Evolutionary conservation across 2,113 vertebrate genomes (phyloP).

Genomic region (Elgaria multicarinata): DNA sequence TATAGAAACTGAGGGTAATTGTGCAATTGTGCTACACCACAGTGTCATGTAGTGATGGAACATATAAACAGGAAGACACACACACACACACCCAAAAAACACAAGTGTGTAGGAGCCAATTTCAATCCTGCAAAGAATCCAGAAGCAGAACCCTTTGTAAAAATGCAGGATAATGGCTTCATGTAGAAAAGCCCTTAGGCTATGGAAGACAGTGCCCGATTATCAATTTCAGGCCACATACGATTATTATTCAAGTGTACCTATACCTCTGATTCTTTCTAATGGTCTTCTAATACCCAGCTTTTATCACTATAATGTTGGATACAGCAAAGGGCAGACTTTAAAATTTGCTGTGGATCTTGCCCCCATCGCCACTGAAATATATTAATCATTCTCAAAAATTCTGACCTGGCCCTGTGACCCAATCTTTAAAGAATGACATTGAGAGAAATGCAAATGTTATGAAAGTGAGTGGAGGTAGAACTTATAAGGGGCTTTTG

Average conservation of each 20-base stretch:
- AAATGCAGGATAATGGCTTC: no score
- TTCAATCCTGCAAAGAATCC: no score
- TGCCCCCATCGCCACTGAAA: neutral
- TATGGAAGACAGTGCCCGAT: no score
- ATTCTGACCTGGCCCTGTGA: neutral
- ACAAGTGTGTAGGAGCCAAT: no score
- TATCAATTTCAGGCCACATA: neutral
- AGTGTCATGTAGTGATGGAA: no score
- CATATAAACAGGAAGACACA: no score
- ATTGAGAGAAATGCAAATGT: neutral
- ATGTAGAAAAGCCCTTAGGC: neutral
- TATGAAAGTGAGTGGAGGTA: neutral
- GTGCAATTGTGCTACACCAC: no score
- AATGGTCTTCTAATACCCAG: neutral
- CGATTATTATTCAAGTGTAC: neutral
- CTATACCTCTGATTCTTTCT: neutral
- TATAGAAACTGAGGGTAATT: no score
- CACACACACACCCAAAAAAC: no score
- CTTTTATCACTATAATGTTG: neutral
- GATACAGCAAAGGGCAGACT: neutral
- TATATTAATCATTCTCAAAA: neutral
- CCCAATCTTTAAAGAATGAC: neutral
- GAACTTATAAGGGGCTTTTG: neutral
- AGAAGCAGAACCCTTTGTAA: no score
- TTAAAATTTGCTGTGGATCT: neutral